A percentile compares a stretch with the other conserved stretches of the same genome.
Conservation (phyloP, 1,140 invertebrate species). For the Aphelinus certus region DNA sequence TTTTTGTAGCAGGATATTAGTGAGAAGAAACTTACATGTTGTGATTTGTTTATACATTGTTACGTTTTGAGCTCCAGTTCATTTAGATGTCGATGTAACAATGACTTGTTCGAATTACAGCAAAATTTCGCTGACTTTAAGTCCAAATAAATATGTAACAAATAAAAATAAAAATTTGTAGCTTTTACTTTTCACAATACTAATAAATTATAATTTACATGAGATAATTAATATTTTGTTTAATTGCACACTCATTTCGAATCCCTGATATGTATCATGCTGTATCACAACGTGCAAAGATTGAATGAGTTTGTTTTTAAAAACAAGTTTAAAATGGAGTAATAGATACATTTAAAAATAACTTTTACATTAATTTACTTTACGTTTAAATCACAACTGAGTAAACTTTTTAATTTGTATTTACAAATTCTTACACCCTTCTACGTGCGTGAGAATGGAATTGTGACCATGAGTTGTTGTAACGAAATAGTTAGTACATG, state of each 20-base stretch:
- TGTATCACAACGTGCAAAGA: slow-evolving; percentile 38
- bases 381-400: slow-evolving; percentile 32
- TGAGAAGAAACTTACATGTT: slow-evolving; percentile 63
- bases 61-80: slow-evolving; percentile 67
- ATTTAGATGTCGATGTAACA: slow-evolving; percentile 66
- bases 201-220: slow-evolving; percentile 35
- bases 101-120: slow-evolving; percentile 67
- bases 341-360: slow-evolving; percentile 11
- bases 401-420: slow-evolving; percentile 12
- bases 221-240: slow-evolving; percentile 19
- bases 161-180: slow-evolving; percentile 61
- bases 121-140: slow-evolving; percentile 66
- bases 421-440: slow-evolving; percentile 7
- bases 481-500: slow-evolving; percentile 1
- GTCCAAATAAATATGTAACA: slow-evolving; percentile 67
- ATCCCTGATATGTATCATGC: slow-evolving; percentile 33
- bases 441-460: slow-evolving; percentile 19
- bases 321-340: neutral
- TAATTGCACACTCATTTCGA: slow-evolving; percentile 28
- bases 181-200: slow-evolving; percentile 36
- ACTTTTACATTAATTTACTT: slow-evolving; percentile 8
- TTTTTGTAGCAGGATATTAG: slow-evolving; percentile 55
- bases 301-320: slow-evolving; percentile 20
- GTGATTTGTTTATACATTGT: slow-evolving; percentile 63
- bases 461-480: slow-evolving; percentile 27